phyloP scores from a whole-genome alignment of 2,113 vertebrate species.

The Limnothrissa miodon region DNA sequence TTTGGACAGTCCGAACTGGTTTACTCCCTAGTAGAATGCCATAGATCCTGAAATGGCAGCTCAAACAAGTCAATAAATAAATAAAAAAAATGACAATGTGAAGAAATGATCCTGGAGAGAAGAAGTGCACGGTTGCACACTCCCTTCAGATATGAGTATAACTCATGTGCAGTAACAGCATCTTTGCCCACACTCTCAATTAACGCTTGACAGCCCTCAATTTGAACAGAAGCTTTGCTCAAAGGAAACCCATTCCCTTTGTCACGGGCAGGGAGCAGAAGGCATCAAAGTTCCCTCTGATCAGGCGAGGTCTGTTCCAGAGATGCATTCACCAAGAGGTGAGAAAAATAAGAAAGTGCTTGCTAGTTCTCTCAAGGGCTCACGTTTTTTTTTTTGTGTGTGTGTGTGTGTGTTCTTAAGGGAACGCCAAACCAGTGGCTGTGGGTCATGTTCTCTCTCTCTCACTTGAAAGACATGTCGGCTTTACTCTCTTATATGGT shows the following conservation, averaged over 20 bases:
- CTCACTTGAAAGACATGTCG: not conserved
- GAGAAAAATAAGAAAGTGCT: not conserved
- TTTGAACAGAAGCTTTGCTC: not conserved
- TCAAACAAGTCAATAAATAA: not conserved
- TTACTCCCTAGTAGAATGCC: not conserved
- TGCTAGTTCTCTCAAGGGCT: not conserved
- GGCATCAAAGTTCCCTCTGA: slow-evolving; percentile 5
- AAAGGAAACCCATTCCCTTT: not conserved
- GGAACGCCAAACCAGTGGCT: not conserved
- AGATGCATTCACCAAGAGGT: not conserved
- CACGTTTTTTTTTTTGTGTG: not conserved
- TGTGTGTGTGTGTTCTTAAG: not conserved
- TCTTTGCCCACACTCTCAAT: not conserved
- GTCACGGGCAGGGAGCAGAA: not conserved
- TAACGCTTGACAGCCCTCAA: not conserved
- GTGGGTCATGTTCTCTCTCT: not conserved
- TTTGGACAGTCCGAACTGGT: not conserved
- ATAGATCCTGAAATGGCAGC: not conserved
- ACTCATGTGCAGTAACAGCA: not conserved
- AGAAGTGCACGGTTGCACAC: not conserved
- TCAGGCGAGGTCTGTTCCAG: not conserved
- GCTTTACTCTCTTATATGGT: not conserved
- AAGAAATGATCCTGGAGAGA: not conserved
- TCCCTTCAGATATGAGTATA: not conserved
- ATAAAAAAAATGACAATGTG: too few relatives aligned